These are phyloP conservation scores for Drosophila tani DNA, from an alignment of 1,140 invertebrate species.

Conservation along the genomic window DNA sequence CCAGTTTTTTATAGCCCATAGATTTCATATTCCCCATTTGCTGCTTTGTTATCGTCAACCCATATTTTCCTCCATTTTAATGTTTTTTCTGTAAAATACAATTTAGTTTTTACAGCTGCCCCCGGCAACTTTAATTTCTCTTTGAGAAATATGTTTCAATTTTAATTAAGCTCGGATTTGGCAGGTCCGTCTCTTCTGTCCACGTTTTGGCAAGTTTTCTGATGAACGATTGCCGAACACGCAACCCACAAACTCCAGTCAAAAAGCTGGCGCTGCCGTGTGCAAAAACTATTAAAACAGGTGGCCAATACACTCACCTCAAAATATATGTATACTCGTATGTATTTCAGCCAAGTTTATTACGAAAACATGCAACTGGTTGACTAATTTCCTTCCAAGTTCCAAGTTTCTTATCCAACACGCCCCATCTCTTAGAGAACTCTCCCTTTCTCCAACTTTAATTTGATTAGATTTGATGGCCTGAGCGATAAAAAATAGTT, in stretches of 20 bases:
- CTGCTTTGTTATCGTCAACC: slow-evolving; percentile 16
- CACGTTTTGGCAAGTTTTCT: slow-evolving; percentile 53
- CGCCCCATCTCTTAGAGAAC: slow-evolving; percentile 32
- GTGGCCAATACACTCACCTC: slow-evolving; percentile 56
- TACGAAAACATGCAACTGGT: slow-evolving; percentile 72
- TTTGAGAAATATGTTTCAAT: slow-evolving; percentile 50
- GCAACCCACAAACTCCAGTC: slow-evolving; percentile 59
- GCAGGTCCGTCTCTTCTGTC: slow-evolving; percentile 6
- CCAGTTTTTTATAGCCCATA: background rate
- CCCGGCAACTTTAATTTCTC: slow-evolving; percentile 9
- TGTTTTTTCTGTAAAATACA: slow-evolving; percentile 28
- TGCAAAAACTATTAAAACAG: slow-evolving; percentile 75
- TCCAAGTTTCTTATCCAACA: slow-evolving; percentile 57
- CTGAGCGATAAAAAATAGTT: slow-evolving; percentile 71
- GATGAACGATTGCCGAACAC: slow-evolving; percentile 62
- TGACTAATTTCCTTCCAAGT: slow-evolving; percentile 64
- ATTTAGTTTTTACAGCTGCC: slow-evolving; percentile 32
- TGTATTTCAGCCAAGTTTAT: slow-evolving; percentile 7
- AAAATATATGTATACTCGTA: background rate
- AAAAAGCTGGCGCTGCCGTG: slow-evolving; percentile 63
- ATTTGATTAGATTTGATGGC: slow-evolving; percentile 48
- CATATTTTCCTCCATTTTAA: background rate
- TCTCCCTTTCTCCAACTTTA: slow-evolving; percentile 32
- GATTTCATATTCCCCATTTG: slow-evolving; percentile 3
- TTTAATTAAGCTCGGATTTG: slow-evolving; percentile 70